A percentile compares a stretch with the other conserved stretches of the same genome.
These are phyloP conservation scores for Cnemophilus loriae DNA, from an alignment of 2,113 vertebrate species.

Conservation along the genomic window DNA sequence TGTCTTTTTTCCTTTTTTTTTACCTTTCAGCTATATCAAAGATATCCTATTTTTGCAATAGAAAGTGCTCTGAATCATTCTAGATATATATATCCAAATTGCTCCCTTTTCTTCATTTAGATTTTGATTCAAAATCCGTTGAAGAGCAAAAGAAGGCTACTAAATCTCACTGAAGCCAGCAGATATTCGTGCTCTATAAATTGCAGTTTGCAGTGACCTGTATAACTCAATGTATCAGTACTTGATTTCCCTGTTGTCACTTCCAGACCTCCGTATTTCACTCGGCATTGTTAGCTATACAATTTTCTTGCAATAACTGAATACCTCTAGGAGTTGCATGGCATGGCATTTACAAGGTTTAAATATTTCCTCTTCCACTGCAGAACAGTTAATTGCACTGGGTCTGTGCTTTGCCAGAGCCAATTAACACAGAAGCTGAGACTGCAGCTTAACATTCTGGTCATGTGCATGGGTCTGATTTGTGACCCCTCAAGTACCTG, in stretches of 20 bases:
- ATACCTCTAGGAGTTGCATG: slow-evolving; percentile 1
- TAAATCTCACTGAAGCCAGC: neutral
- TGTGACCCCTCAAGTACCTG: neutral
- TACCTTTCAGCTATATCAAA: neutral
- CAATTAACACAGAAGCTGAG: slow-evolving; percentile 15
- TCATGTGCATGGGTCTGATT: neutral
- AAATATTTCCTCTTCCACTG: slow-evolving; percentile 26
- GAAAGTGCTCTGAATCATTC: neutral
- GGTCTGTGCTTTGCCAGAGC: neutral
- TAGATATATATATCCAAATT: neutral
- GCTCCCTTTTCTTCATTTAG: neutral
- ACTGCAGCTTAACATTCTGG: neutral
- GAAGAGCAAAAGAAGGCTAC: neutral
- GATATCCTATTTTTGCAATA: neutral
- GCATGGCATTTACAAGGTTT: neutral
- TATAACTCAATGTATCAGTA: neutral
- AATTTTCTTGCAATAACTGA: neutral
- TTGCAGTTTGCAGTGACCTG: neutral
- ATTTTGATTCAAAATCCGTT: neutral
- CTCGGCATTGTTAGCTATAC: neutral
- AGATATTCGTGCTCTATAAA: neutral
- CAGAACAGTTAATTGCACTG: slow-evolving; percentile 35
- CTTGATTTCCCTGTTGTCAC: slow-evolving; percentile 21
- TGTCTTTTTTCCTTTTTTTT: fast-evolving
- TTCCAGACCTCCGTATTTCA: neutral